Percentiles rank a stretch among this genome's conserved stretches.
These are phyloP conservation scores for Caracal caracal DNA, from an alignment of 2,113 vertebrate genomes.

Conservation along the genomic window DNA sequence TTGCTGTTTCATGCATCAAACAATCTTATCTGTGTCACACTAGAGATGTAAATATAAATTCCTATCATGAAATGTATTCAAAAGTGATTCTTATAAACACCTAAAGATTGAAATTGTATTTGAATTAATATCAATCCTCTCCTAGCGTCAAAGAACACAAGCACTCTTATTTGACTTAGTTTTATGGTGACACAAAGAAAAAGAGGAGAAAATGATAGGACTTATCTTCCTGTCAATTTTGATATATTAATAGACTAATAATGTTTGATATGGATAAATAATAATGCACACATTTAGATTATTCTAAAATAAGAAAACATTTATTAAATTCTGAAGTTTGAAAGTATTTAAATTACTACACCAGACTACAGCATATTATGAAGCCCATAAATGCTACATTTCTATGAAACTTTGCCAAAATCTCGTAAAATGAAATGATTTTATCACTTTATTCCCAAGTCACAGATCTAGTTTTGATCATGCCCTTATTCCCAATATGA, in stretches of 20 bases:
- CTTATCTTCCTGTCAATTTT: slow-evolving; percentile 63
- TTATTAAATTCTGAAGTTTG: slow-evolving; percentile 32
- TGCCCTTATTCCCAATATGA: neutral
- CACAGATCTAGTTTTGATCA: neutral
- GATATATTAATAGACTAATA: slow-evolving; percentile 68
- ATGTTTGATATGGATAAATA: slow-evolving; percentile 48
- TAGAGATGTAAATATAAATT: slow-evolving; percentile 71
- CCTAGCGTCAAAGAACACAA: slow-evolving; percentile 29
- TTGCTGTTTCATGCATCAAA: slow-evolving; percentile 74
- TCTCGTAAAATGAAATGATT: neutral
- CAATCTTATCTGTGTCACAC: slow-evolving; percentile 60
- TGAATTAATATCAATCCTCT: slow-evolving; percentile 50
- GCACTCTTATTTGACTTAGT: neutral
- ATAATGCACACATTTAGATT: slow-evolving; percentile 44
- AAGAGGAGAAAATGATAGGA: slow-evolving; percentile 45
- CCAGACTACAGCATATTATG: neutral
- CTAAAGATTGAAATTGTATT: slow-evolving; percentile 70
- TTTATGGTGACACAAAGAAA: slow-evolving; percentile 39
- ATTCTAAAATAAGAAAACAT: slow-evolving; percentile 45
- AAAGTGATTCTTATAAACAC: slow-evolving; percentile 54
- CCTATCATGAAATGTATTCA: slow-evolving; percentile 50
- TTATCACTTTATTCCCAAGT: neutral
- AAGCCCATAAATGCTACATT: neutral
- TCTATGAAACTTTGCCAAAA: neutral
- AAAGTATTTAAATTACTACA: neutral